These are phyloP conservation scores for Gymnocheta viridis DNA, from an alignment of 2,888 invertebrate genomes.

Conservation along the genomic window DNA sequence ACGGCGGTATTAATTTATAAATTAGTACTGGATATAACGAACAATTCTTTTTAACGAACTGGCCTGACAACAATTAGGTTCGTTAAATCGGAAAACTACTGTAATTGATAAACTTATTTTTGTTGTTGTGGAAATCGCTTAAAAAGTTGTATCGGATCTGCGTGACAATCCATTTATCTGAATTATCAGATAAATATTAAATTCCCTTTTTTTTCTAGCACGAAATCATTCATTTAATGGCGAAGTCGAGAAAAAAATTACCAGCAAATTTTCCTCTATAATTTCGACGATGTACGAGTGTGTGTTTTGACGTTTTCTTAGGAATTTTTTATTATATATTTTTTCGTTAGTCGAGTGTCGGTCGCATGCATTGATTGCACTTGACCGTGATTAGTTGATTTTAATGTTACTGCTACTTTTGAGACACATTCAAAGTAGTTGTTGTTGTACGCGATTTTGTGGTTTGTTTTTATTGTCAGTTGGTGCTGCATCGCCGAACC, in stretches of 20 bases:
- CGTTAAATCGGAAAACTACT: too few relatives aligned
- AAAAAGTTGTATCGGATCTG: too few relatives aligned
- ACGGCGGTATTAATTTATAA: too few relatives aligned
- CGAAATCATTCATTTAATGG: conserved; percentile 14
- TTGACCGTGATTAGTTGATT: conserved; percentile 69
- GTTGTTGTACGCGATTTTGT: background rate
- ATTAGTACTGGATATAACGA: too few relatives aligned
- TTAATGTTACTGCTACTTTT: conserved; percentile 45
- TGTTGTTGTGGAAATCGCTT: too few relatives aligned
- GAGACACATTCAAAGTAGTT: conserved; percentile 14
- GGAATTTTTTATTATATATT: conserved; percentile 8
- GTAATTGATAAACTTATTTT: too few relatives aligned
- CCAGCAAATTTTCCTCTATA: conserved; percentile 3
- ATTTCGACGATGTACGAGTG: background rate
- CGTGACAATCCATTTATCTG: too few relatives aligned
- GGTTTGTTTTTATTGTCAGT: background rate
- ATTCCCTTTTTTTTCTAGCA: background rate
- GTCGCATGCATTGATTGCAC: conserved; percentile 68
- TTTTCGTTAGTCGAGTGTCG: conserved; percentile 45
- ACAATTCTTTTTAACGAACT: too few relatives aligned
- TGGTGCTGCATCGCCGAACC: conserved; percentile 53
- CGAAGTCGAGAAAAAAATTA: background rate
- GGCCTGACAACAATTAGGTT: too few relatives aligned
- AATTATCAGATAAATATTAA: too few relatives aligned
- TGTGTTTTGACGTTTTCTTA: conserved; percentile 20